A percentile compares a stretch with the other conserved stretches of the same genome.
Conservation (phyloP, 1,140 invertebrate species). For the Dendroctonus valens region DNA sequence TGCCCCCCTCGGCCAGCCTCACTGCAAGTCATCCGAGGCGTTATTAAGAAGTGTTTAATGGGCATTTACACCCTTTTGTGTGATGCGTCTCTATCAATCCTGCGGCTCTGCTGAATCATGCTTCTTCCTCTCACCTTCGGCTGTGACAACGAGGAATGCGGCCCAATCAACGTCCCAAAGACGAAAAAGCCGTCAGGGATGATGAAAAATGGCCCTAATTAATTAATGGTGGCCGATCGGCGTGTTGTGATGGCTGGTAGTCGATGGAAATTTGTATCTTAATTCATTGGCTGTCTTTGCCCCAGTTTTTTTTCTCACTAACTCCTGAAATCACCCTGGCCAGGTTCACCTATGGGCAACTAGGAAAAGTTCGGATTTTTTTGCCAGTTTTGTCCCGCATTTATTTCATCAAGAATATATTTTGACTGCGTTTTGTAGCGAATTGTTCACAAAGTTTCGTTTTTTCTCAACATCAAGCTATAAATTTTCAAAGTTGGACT, state of each 20-base stretch:
- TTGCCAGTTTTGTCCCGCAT: no score
- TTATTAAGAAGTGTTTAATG: slow-evolving; percentile 36
- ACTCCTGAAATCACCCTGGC: no score
- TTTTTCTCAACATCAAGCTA: no score
- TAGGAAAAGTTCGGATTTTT: no score
- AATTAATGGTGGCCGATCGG: slow-evolving; percentile 14
- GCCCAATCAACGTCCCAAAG: slow-evolving; percentile 31
- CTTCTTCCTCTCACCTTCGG: slow-evolving; percentile 9
- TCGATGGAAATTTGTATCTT: slow-evolving; percentile 16
- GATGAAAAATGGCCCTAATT: slow-evolving; percentile 30
- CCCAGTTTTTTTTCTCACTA: no score
- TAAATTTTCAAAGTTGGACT: no score
- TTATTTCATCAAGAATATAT: no score
- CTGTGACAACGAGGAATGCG: slow-evolving; percentile 30
- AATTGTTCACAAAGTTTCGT: no score
- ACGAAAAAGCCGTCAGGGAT: slow-evolving; percentile 26
- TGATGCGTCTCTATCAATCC: slow-evolving; percentile 29
- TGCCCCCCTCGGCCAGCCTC: no score
- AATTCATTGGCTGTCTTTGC: background rate
- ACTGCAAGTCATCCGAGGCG: slow-evolving; percentile 25
- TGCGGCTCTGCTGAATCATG: slow-evolving; percentile 19
- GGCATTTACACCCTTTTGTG: slow-evolving; percentile 35
- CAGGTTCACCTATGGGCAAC: no score
- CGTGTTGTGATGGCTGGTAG: background rate
- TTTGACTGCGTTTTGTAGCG: no score